Conservation (phyloP, 2,888 invertebrate species). For the Brachypalpus laphriformis region DNA sequence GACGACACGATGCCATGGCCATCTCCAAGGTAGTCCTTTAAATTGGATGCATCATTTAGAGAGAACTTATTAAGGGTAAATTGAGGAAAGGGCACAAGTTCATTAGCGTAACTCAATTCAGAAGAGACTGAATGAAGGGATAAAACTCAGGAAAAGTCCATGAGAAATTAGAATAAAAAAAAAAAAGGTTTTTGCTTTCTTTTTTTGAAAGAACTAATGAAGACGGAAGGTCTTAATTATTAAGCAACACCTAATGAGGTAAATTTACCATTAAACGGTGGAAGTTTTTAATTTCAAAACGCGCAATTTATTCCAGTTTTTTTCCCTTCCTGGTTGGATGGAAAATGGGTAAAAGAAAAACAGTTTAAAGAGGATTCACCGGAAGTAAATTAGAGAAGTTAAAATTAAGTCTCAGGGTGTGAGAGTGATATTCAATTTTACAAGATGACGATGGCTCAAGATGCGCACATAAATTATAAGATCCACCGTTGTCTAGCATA, state of each 20-base stretch:
- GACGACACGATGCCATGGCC: neutral
- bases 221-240: slow-evolving; percentile 20
- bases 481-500: too few relatives aligned
- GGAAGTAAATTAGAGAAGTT: too few relatives aligned
- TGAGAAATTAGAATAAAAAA: neutral
- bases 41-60: neutral
- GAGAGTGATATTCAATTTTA: too few relatives aligned
- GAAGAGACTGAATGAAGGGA: neutral
- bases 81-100: neutral
- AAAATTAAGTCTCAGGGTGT: too few relatives aligned
- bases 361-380: too few relatives aligned
- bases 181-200: neutral
- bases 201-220: neutral
- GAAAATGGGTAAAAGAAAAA: too few relatives aligned
- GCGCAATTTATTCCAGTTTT: too few relatives aligned
- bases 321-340: too few relatives aligned
- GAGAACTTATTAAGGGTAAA: neutral
- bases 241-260: slow-evolving; percentile 9
- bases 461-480: too few relatives aligned
- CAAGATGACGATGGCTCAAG: too few relatives aligned
- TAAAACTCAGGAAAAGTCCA: neutral
- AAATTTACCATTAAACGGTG: slow-evolving; percentile 2
- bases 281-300: neutral
- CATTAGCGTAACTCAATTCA: neutral
- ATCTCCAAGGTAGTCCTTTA: neutral